A percentile compares a stretch with the other conserved stretches of the same genome.
Evolutionary conservation across 1,140 invertebrate species (phyloP).

Genomic region (Elymnias hypermnestra): DNA sequence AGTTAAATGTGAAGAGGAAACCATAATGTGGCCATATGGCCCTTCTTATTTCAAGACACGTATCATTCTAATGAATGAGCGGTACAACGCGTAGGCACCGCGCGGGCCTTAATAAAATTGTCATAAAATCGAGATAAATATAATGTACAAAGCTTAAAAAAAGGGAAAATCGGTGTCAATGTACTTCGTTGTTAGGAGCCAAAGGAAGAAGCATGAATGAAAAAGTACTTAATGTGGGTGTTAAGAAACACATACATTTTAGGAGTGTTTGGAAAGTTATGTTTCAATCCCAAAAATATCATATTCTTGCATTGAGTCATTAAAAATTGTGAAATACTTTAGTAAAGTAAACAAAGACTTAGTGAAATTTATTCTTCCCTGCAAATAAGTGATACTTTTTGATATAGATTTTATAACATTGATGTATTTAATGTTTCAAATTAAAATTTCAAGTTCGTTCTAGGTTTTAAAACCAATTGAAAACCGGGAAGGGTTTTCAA

Average conservation of each 20-base stretch:
- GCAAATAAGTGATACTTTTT: no score
- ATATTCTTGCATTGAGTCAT: no score
- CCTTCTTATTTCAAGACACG: conserved; percentile 27
- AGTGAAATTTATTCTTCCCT: no score
- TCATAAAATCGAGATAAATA: conserved; percentile 62
- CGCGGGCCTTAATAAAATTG: conserved; percentile 61
- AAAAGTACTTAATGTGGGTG: conserved; percentile 2
- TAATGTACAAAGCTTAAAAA: conserved; percentile 31
- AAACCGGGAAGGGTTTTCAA: no score
- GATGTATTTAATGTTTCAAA: no score
- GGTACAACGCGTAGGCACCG: conserved; percentile 43
- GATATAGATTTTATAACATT: neutral
- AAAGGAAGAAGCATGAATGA: conserved; percentile 10
- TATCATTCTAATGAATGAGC: conserved; percentile 60
- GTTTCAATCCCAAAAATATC: no score
- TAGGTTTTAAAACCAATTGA: no score
- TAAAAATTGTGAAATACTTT: no score
- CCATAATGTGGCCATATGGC: conserved; percentile 5
- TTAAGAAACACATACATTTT: neutral
- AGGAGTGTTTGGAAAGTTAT: neutral
- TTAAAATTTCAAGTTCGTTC: no score
- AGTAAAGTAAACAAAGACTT: neutral
- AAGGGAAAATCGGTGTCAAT: conserved; percentile 40
- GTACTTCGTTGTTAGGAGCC: conserved; percentile 37
- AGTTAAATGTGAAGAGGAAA: conserved; percentile 9